Evolutionary conservation across 2,888 invertebrate species (phyloP).

Genomic region (Nudaria mundana): DNA sequence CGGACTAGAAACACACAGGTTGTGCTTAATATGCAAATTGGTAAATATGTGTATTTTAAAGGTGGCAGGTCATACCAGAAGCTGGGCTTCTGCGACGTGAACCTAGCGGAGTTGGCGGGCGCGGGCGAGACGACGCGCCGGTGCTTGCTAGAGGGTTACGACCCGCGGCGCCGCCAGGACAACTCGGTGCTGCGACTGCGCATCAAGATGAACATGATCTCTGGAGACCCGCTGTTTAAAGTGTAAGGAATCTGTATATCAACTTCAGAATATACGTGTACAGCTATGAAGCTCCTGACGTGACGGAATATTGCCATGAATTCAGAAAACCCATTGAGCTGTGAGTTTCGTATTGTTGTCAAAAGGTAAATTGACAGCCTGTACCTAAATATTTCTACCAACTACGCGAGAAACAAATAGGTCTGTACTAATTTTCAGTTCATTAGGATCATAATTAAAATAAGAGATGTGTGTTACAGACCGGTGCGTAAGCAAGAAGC

Average conservation of each 20-base stretch:
- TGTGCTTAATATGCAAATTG: no score
- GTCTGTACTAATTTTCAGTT: no score
- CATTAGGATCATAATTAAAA: no score
- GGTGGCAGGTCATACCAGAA: slow-evolving; percentile 94
- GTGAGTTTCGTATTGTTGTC: no score
- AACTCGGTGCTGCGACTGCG: slow-evolving; percentile 96
- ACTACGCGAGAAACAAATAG: no score
- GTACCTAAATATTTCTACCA: no score
- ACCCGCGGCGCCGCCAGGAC: slow-evolving; percentile 94
- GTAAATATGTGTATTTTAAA: slow-evolving; percentile 30
- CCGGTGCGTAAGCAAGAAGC: slow-evolving; percentile 70
- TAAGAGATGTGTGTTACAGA: no score
- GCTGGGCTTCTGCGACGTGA: slow-evolving; percentile 98
- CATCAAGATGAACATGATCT: slow-evolving; percentile 96
- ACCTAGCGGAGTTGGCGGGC: slow-evolving; percentile 98
- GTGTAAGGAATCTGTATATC: slow-evolving; percentile 85
- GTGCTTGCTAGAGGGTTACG: slow-evolving; percentile 97
- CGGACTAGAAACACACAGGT: no score
- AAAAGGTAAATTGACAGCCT: no score
- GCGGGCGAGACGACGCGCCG: slow-evolving; percentile 92
- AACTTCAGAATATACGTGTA: not conserved
- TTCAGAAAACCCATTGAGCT: no score
- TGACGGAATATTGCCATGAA: no score
- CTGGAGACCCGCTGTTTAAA: slow-evolving; percentile 98
- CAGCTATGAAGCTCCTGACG: not conserved